These are phyloP conservation scores for Arion vulgaris DNA, from an alignment of 1,140 invertebrate genomes.

Conservation along the genomic window DNA sequence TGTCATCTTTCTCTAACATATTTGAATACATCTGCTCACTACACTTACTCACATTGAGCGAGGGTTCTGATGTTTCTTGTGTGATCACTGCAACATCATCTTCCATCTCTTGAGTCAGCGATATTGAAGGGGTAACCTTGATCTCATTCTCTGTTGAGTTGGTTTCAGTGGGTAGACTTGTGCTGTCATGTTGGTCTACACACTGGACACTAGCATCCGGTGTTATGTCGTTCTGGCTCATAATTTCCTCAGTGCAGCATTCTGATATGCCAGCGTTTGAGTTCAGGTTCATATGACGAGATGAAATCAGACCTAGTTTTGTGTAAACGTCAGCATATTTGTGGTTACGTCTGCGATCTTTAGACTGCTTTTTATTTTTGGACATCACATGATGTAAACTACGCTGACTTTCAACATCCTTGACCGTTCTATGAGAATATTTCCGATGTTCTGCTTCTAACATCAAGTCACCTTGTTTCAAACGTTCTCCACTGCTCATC, in stretches of 20 bases:
- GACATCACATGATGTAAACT: not conserved
- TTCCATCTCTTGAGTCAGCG: not conserved
- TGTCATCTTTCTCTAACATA: no score
- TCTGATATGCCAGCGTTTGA: not conserved
- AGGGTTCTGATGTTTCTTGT: not conserved
- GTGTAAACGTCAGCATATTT: not conserved
- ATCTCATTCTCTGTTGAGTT: not conserved
- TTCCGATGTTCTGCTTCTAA: not conserved
- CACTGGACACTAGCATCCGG: not conserved
- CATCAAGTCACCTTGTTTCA: not conserved
- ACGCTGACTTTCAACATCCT: not conserved
- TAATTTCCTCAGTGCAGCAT: not conserved
- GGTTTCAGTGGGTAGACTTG: not conserved
- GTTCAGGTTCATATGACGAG: not conserved
- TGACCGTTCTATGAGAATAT: not conserved
- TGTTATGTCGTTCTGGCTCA: not conserved
- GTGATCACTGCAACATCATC: not conserved
- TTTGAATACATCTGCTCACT: not conserved
- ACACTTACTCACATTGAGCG: not conserved
- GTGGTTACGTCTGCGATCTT: not conserved
- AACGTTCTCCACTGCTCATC: not conserved
- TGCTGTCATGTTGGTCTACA: not conserved
- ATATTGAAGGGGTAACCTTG: not conserved
- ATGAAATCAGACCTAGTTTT: not conserved
- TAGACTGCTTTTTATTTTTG: not conserved